Conservation (phyloP, 2,797 vertebrate species). For the Enteromius afrohamiltoni region DNA sequence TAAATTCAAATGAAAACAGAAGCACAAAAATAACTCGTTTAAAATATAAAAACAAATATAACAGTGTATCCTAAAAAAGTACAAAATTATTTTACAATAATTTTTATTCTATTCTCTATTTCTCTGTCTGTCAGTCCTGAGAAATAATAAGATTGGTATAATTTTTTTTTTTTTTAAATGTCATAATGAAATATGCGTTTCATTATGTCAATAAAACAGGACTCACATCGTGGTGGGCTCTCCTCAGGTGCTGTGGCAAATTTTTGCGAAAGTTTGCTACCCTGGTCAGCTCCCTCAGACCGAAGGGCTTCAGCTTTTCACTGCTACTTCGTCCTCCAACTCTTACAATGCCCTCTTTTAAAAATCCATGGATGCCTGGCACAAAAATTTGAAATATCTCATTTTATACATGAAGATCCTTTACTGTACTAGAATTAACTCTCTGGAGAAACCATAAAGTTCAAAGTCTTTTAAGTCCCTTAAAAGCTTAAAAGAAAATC, state of each 20-base stretch:
- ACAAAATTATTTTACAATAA: neutral
- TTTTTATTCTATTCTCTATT: neutral
- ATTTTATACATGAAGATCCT: neutral
- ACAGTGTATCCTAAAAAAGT: neutral
- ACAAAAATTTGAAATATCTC: conserved; percentile 6
- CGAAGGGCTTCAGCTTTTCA: conserved; percentile 82
- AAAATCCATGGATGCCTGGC: conserved; percentile 85
- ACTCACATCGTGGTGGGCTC: conserved; percentile 78
- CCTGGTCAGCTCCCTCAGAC: conserved; percentile 80
- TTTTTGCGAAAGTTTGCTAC: conserved; percentile 55
- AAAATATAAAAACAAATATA: neutral
- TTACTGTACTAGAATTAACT: neutral
- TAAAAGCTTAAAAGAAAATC: neutral
- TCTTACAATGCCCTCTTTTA: conserved; percentile 82
- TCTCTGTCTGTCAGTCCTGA: neutral
- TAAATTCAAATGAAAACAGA: neutral
- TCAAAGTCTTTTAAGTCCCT: too few relatives aligned
- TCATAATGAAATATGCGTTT: neutral
- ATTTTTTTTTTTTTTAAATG: too few relatives aligned
- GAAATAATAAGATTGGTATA: neutral
- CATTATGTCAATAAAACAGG: neutral
- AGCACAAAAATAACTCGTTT: neutral
- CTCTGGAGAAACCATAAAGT: neutral
- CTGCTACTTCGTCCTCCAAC: conserved; percentile 92
- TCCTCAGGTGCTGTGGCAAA: conserved; percentile 72